A percentile compares a stretch with the other conserved stretches of the same genome.
These are phyloP conservation scores for Tigriopus californicus DNA, from an alignment of 2,888 invertebrate species.

Conservation along the genomic window DNA sequence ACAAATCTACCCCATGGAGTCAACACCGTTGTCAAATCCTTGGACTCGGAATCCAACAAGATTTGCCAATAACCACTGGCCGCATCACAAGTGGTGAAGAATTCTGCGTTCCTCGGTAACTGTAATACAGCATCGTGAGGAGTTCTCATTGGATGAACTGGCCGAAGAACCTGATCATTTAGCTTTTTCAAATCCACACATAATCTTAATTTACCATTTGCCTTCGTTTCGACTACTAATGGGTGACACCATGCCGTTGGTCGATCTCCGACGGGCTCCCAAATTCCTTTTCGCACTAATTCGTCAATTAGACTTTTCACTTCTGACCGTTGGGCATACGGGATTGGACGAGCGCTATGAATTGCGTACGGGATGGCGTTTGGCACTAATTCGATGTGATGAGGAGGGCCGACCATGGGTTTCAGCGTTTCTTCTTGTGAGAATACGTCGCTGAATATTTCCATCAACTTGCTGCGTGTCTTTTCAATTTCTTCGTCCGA, in stretches of 20 bases:
- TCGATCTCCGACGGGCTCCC: slow-evolving; percentile 12
- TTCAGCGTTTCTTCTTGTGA: no score
- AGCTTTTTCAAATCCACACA: slow-evolving; percentile 13
- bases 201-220: not conserved
- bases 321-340: slow-evolving; percentile 10
- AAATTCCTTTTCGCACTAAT: slow-evolving; percentile 12
- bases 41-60: not conserved
- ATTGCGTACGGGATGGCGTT: slow-evolving; percentile 5
- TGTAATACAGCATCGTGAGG: slow-evolving; percentile 7
- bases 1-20: not conserved
- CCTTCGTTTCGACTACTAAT: slow-evolving; percentile 3
- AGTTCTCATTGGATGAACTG: slow-evolving; percentile 9
- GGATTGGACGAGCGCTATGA: slow-evolving; percentile 1
- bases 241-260: slow-evolving; percentile 15
- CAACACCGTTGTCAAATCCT: slow-evolving; percentile 6
- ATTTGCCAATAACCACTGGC: slow-evolving; percentile 15
- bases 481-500: no score
- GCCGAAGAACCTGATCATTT: slow-evolving; percentile 7
- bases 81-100: slow-evolving; percentile 12
- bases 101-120: not conserved
- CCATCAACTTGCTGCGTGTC: no score
- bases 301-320: slow-evolving; percentile 7
- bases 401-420: no score
- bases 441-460: no score
- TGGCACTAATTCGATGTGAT: no score